Percentiles rank a stretch among this genome's conserved stretches.
phyloP scores from a whole-genome alignment of 2,113 vertebrate genomes.

The Tupaia chinensis region DNA sequence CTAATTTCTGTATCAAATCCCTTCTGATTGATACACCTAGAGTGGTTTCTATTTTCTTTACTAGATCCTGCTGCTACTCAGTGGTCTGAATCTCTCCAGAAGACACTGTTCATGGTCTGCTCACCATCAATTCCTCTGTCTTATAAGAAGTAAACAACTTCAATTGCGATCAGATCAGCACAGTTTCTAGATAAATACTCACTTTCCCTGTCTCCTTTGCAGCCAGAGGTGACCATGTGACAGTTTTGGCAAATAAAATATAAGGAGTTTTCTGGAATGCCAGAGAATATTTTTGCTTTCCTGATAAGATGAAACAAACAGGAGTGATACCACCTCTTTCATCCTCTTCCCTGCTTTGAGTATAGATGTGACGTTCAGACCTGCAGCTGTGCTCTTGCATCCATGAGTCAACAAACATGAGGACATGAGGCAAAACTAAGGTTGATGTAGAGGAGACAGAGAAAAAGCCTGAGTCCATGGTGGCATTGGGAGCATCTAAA shows the following conservation, averaged over 20 bases:
- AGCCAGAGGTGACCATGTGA: not conserved
- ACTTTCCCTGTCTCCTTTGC: not conserved
- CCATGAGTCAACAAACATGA: not conserved
- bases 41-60: conserved; percentile 24
- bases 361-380: not conserved
- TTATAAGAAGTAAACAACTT: not conserved
- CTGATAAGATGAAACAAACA: not conserved
- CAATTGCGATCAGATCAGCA: not conserved
- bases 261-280: not conserved
- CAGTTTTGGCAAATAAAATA: not conserved
- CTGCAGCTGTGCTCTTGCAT: not conserved
- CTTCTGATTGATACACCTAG: not conserved
- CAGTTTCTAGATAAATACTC: not conserved
- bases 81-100: not conserved
- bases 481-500: not conserved
- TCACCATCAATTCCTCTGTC: not conserved
- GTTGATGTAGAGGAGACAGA: not conserved
- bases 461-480: not conserved
- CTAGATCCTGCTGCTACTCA: not conserved
- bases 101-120: not conserved
- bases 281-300: not conserved
- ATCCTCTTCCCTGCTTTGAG: not conserved
- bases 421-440: not conserved
- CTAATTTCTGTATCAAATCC: not conserved
- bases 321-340: not conserved